Conservation (phyloP, 2,797 vertebrate species). For the Pseudocheirus occidentalis region DNA sequence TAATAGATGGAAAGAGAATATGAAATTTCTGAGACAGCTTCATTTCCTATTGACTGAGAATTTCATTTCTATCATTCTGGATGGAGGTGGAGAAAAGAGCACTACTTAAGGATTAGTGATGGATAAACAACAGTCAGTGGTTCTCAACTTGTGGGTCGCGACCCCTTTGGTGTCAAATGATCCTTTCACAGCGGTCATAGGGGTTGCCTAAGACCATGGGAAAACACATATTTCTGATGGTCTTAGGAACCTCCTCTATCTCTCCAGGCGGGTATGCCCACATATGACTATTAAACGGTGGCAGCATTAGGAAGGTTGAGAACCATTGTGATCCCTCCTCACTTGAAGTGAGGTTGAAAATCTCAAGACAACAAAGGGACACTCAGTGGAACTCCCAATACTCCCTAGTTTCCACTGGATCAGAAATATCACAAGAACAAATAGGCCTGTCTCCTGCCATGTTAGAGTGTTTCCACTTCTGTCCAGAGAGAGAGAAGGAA, state of each 20-base stretch:
- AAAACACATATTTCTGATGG: no score
- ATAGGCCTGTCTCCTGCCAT: accelerated
- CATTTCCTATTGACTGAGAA: accelerated
- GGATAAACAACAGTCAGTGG: neutral
- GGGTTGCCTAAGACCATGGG: no score
- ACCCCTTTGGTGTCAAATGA: no score
- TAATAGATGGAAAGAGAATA: neutral
- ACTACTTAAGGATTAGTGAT: neutral
- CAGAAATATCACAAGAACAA: neutral
- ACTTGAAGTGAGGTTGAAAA: neutral
- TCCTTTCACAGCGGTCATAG: no score
- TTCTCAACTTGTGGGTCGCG: no score
- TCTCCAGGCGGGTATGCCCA: no score
- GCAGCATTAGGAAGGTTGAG: no score
- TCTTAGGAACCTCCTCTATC: no score
- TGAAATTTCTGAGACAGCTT: neutral
- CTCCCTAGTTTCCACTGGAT: neutral
- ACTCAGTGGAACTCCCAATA: neutral
- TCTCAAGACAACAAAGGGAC: neutral
- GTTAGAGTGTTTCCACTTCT: neutral
- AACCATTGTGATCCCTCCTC: no score
- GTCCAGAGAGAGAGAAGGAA: no score
- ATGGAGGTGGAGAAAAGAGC: neutral
- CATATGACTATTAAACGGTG: no score
- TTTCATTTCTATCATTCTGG: neutral